Evolutionary conservation across 2,113 vertebrate genomes (phyloP).

Genomic region (Eclectus roratus): DNA sequence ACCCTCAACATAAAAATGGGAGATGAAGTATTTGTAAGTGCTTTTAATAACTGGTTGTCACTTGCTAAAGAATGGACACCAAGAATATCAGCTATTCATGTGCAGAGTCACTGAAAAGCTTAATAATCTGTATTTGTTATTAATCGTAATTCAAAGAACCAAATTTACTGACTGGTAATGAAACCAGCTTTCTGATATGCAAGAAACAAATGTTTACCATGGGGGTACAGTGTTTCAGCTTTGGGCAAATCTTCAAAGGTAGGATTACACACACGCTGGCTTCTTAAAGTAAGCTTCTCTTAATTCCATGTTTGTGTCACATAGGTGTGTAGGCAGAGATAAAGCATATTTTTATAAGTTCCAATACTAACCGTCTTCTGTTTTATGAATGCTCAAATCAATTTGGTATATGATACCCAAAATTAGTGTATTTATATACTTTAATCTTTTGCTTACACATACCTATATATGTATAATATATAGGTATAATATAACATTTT

Average conservation of each 20-base stretch:
- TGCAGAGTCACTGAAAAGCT: not conserved
- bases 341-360: not conserved
- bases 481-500: not conserved
- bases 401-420: not conserved
- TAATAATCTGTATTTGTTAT: not conserved
- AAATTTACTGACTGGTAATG: not conserved
- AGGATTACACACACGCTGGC: not conserved
- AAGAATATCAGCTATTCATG: constrained; percentile 38
- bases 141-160: constrained; percentile 6
- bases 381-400: not conserved
- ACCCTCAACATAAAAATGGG: not conserved
- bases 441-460: not conserved
- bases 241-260: not conserved
- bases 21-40: not conserved
- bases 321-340: not conserved
- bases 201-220: not conserved
- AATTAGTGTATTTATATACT: not conserved
- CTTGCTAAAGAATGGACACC: not conserved
- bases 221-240: not conserved
- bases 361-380: not conserved
- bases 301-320: not conserved
- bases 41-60: constrained; percentile 48
- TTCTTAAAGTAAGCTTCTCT: not conserved
- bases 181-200: not conserved
- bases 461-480: not conserved